Base-by-base conservation (phyloP, 1,140 invertebrate genomes). In the Acromyrmex echinatior region DNA sequence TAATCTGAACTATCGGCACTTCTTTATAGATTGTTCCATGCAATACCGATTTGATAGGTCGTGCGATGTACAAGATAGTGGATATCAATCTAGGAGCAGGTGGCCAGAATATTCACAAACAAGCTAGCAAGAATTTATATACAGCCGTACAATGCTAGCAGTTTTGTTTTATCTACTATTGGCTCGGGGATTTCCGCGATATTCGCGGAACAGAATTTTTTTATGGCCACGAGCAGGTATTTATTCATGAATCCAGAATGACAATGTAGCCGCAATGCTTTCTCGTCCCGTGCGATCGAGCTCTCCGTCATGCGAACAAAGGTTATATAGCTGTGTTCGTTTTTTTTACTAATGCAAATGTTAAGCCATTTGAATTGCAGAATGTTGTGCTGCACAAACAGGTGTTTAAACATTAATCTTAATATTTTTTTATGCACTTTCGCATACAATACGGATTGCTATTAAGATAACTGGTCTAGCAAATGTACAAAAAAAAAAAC, bases 201-300 rank as follows among this genome's bases (percentile, higher is more conserved):
- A 77, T 28, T 68, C 79, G n/a, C 45, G 51, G 1, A 56, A 28
- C 56, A 10, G 53, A 79, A 86, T 63, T 60, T 78, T 74, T 45
- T 74, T 79, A 84, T 66, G 28, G 58, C 70, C 65, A 45, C 3
- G 25, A 65, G 65, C 65, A 86, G 79, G 79, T 85, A 88, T 91
- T 91, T 91, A 91, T 91, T 91, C 87, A 91, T 91, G 90, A 91
- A 90, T 91, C 87, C 71, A 56, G 86, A 90, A 91, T 91, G 80
- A 91, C 89, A 73, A 76, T 86, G 87, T 56, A 79, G 39, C 87
- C 60, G 28, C 89, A 79, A 76, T 58, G 87, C 76, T 63, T 35
- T 88, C 78, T 78, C 89, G 86, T 84, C 85, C 62, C 73, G 45
- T 45, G 65, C 73, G 84, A 91, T 91, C 84, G 76, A 82, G 62